Percentiles rank a stretch among this genome's conserved stretches.
Conservation (phyloP, 2,113 vertebrate genomes). For the Fulica atra region DNA sequence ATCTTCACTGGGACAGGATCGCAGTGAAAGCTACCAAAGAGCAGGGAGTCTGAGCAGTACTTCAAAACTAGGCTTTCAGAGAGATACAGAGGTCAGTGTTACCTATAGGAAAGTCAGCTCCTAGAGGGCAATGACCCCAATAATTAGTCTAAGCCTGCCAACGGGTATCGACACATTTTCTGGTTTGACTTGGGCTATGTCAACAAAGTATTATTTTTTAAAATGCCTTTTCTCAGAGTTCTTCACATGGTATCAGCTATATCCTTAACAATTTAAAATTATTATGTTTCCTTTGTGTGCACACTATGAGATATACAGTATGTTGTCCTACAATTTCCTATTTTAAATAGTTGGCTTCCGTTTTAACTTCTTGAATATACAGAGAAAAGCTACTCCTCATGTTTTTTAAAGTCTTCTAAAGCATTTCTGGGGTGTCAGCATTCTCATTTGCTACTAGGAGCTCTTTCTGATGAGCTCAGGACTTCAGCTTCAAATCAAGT, state of each 20-base stretch:
- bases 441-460: slow-evolving; percentile 64
- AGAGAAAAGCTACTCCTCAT: slow-evolving; percentile 54
- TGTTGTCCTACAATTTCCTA: slow-evolving; percentile 23
- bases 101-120: not conserved
- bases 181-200: not conserved
- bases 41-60: not conserved
- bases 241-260: not conserved
- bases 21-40: not conserved
- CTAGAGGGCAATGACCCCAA: not conserved
- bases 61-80: not conserved
- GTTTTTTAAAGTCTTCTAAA: slow-evolving; percentile 54
- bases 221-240: not conserved
- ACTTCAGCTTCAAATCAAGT: slow-evolving; percentile 68
- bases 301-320: not conserved
- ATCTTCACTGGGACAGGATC: not conserved
- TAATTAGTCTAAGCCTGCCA: not conserved
- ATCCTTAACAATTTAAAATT: not conserved
- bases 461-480: slow-evolving; percentile 69
- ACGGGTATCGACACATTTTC: not conserved
- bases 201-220: not conserved
- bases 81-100: not conserved
- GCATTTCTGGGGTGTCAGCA: slow-evolving; percentile 53
- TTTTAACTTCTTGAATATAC: slow-evolving; percentile 53
- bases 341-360: slow-evolving; percentile 54
- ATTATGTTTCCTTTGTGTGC: not conserved